Percentiles rank a stretch among this genome's conserved stretches.
phyloP scores from a whole-genome alignment of 1,140 invertebrate species.

The Chlorops oryzae region DNA sequence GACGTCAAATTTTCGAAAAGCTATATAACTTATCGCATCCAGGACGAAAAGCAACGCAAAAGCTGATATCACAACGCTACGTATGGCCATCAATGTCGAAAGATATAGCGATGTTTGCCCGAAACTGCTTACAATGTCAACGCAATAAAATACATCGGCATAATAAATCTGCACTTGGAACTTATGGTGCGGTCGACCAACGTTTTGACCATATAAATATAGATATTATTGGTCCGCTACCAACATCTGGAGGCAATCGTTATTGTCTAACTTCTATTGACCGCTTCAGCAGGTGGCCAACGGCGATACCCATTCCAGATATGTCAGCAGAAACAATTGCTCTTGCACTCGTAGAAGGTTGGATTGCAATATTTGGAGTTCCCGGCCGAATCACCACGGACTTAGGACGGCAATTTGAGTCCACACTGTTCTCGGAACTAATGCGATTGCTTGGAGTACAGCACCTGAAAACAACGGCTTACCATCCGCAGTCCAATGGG shows the following conservation, averaged over 20 bases:
- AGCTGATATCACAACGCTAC: no score
- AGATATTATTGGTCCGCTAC: slow-evolving; percentile 18
- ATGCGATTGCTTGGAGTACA: slow-evolving; percentile 23
- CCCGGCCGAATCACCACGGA: slow-evolving; percentile 35
- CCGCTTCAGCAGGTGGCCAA: slow-evolving; percentile 48
- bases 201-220: slow-evolving; percentile 1
- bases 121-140: slow-evolving; percentile 1
- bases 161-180: neutral
- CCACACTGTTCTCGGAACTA: slow-evolving; percentile 27
- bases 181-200: neutral
- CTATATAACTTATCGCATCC: no score
- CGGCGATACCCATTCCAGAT: slow-evolving; percentile 46
- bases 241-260: slow-evolving; percentile 27
- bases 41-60: no score
- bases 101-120: no score
- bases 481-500: slow-evolving; percentile 43
- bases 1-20: no score
- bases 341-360: slow-evolving; percentile 18
- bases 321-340: slow-evolving; percentile 35
- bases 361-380: slow-evolving; percentile 35
- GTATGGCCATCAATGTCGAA: no score
- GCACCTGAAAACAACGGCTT: slow-evolving; percentile 38
- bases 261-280: slow-evolving; percentile 50
- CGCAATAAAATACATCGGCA: neutral
- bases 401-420: slow-evolving; percentile 43